These are phyloP conservation scores for Vesta saturnalis DNA, from an alignment of 2,888 invertebrate genomes.

Conservation along the genomic window DNA sequence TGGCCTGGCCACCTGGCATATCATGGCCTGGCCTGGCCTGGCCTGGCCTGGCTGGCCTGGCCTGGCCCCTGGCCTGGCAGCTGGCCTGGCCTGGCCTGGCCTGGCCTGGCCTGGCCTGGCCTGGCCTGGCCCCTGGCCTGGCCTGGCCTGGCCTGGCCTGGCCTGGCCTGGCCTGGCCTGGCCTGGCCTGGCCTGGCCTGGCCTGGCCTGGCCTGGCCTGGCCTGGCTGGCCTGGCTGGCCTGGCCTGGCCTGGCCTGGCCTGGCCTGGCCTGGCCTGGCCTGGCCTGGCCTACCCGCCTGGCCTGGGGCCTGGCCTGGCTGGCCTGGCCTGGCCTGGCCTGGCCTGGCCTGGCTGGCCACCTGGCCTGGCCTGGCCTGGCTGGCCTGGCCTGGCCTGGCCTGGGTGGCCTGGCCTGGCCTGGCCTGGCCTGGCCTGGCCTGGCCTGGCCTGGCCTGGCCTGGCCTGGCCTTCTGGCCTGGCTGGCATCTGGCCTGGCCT, in stretches of 20 bases:
- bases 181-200: not conserved
- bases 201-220: not conserved
- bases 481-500: not conserved
- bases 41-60: not conserved
- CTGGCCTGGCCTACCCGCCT: not conserved
- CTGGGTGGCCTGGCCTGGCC: not conserved
- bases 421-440: not conserved
- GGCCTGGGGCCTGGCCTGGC: conserved; percentile 1
- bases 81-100: not conserved
- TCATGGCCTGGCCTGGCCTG: not conserved
- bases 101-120: not conserved
- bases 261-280: not conserved
- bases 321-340: not conserved
- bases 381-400: not conserved
- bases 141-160: not conserved
- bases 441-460: not conserved
- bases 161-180: not conserved
- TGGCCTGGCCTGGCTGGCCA: not conserved
- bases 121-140: not conserved
- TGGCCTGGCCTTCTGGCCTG: not conserved
- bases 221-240: not conserved
- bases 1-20: not conserved
- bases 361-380: not conserved
- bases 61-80: not conserved
- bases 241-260: not conserved